phyloP scores from a whole-genome alignment of 2,113 vertebrate genomes.

The Callaeas wilsoni region DNA sequence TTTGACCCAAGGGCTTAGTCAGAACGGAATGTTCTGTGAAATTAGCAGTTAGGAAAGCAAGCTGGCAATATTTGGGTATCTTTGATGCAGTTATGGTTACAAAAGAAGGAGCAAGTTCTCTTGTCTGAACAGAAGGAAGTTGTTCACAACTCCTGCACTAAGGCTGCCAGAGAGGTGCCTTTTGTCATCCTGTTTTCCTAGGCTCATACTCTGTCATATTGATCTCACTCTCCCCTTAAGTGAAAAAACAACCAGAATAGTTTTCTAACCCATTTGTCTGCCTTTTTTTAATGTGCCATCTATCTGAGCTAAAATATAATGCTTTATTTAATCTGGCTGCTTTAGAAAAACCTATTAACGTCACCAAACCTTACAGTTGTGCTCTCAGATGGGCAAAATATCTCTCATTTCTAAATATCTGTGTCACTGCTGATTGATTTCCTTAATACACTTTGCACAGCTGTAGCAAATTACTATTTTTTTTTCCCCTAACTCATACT shows the following conservation, averaged over 20 bases:
- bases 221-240: neutral
- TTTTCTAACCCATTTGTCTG: neutral
- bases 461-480: constrained; percentile 1
- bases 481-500: neutral
- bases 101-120: neutral
- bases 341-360: neutral
- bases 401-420: neutral
- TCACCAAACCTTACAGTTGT: neutral
- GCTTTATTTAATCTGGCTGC: neutral
- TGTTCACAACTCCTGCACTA: neutral
- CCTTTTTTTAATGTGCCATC: neutral
- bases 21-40: neutral
- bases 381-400: neutral
- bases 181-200: neutral
- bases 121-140: neutral
- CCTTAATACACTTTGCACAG: constrained; percentile 25
- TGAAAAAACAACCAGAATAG: neutral
- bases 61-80: neutral
- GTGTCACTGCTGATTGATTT: constrained; percentile 23
- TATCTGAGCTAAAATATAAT: neutral
- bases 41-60: neutral
- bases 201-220: neutral
- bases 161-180: neutral
- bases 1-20: neutral
- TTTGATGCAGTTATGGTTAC: neutral